Conservation (phyloP, 2,113 vertebrate genomes). For the Epinephelus cyanopodus region DNA sequence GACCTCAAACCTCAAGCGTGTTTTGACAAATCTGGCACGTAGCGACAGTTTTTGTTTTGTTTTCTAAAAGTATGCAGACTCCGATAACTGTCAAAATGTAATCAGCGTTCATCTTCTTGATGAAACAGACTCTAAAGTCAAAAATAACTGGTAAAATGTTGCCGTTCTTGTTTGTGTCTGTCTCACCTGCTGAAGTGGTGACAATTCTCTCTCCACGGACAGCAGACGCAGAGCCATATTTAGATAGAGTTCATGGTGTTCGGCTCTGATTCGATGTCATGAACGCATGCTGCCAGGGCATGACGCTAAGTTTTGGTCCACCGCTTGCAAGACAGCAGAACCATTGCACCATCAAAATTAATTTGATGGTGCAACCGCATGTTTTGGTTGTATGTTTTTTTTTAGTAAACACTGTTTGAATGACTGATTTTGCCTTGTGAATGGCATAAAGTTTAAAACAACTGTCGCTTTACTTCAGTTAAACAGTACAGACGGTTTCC, state of each 20-base stretch:
- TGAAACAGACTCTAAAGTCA: background rate
- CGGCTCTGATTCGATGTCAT: conserved; percentile 11
- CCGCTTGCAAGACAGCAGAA: background rate
- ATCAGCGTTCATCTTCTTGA: conserved; percentile 15
- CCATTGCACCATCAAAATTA: background rate
- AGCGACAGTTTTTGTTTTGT: conserved; percentile 33
- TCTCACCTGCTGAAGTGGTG: conserved; percentile 3
- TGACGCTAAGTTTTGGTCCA: background rate
- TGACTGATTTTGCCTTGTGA: background rate
- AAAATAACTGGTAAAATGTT: background rate
- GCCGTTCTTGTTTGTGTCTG: background rate
- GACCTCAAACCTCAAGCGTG: conserved; percentile 38
- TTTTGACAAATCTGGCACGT: conserved; percentile 57
- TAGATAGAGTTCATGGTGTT: background rate
- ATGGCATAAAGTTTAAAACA: background rate
- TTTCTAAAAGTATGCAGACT: conserved; percentile 34
- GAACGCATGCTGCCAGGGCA: background rate
- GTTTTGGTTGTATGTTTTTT: background rate
- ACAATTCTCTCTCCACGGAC: background rate
- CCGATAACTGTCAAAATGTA: conserved; percentile 10
- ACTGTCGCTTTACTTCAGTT: background rate
- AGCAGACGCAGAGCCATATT: background rate
- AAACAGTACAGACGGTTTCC: conserved; percentile 26
- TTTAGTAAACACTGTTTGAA: background rate
- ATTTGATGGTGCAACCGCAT: background rate